Base-by-base conservation (phyloP, 2,113 vertebrate genomes). In the Origma solitaria region DNA sequence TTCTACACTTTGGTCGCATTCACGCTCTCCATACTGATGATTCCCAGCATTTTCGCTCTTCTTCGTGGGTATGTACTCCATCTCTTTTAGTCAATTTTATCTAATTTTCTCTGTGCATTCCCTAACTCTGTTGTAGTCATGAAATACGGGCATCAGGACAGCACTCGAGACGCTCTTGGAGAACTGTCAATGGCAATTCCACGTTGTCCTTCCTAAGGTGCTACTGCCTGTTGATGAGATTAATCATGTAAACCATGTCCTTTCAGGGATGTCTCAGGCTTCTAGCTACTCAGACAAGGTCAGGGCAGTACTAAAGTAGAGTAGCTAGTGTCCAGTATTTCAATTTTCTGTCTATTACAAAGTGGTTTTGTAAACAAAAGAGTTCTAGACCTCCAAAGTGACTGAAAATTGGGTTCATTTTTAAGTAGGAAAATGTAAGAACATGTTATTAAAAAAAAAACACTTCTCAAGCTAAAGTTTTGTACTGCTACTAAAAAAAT, bases 51-150 rank as follows among this genome's bases (percentile, higher is more conserved):
- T 66, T 75, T 45, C 31, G 1, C 10, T 49, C 28, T 75, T 65
- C 53, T 66, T 61, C 5, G 21, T 25, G 13, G 2, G 2, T 37
- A 4, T 30, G 10, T 35, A 37, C 15, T 61, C 37, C 24, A 78
- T 11, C 13, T 3, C 7, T 49, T 49, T 53, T 18, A 38, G 4
- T 33, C 8, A 24, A 79, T 88, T 85, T 73, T 18, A 16, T 38
- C 15, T 50, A 5, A 12, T 88, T 85, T 62, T 54, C n/a, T 47
- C 30, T 35, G 2, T 50, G 15, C 2, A 2, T 53, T 71, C 47
- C 20, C 25, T 33, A 51, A 37, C 2, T 35, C 6, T 57, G 3
- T 56, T 53, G 27, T 0, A 54, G 1, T 5, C 15, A 37, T 50
- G 35, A 71, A 57, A 88, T 13, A 49, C 4, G 42, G 12, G 5